Base-by-base conservation (phyloP, 2,113 vertebrate species). In the Tragelaphus buxtoni region DNA sequence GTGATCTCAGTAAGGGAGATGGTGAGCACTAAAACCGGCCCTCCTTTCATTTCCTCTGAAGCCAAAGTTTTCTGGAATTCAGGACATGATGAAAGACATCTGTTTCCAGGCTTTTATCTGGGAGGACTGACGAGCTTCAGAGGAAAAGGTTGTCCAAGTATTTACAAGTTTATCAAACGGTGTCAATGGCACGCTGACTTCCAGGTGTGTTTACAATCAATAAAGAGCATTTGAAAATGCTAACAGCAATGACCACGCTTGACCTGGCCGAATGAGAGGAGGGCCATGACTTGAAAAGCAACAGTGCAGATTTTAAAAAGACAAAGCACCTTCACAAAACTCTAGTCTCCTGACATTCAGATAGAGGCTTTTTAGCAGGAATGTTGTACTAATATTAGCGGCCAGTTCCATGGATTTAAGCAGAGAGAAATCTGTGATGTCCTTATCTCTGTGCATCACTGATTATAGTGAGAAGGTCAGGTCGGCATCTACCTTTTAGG, bases 1-100 rank as follows among this genome's bases (percentile, higher is more conserved):
- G 85, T 90, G 91, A 97, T 91, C 97, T 98, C 95, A 61, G 93
- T 94, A 35, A 97, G 89, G 55, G 65, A 80, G 24, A 79, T 8
- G 53, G 87, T 8, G 35, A 77, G n/a, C 53, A 3, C 11, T 45
- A 30, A 26, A 49, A 24, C 65, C 49, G 16, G 51, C 51, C 94
- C 65, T 91, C 56, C 90, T 94, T 96, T 96, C 58, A 93, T 93
- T 83, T 94, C 91, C 65, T 97, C 89, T 88, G 93, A 94, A 97
- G 90, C 80, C 84, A 39, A 7, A 77, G 84, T 95, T 95, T 90
- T 96, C 96, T 93, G 79, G 94, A 95, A 97, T 97, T 90, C 95
- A 90, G 96, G 84, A 76, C 93, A 39, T 51, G 82, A 97, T 95
- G 87, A 92, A 95, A 95, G 86, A 91, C 69, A n/a, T 65, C 77